Percentiles rank a stretch among this genome's conserved stretches.
Conservation (phyloP, 1,140 invertebrate genomes). For the Eulimnadia texana region DNA sequence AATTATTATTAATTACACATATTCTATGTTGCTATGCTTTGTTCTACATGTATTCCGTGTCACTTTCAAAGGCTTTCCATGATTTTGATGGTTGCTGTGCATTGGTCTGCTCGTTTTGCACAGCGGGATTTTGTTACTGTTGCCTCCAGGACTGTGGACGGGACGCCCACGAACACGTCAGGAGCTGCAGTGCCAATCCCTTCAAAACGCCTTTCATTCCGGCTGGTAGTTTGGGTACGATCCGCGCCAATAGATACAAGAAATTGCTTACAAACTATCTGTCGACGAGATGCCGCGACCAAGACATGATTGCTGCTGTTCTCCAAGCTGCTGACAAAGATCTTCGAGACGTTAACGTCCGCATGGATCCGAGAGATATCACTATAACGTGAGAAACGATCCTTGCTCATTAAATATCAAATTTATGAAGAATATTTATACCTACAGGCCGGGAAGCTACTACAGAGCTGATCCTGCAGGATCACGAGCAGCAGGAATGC, state of each 20-base stretch:
- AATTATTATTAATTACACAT: too few relatives aligned
- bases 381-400: background rate
- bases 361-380: background rate
- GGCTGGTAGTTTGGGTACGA: background rate
- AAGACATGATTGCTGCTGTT: background rate
- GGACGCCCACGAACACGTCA: background rate
- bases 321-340: background rate
- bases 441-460: background rate
- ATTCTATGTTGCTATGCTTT: too few relatives aligned
- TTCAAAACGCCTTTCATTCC: background rate
- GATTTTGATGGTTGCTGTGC: constrained; percentile 4
- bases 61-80: background rate
- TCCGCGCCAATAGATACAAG: background rate
- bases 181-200: background rate
- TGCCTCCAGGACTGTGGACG: background rate
- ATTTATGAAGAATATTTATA: background rate
- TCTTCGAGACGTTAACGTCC: background rate
- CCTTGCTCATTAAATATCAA: background rate
- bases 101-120: background rate
- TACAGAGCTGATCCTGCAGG: too few relatives aligned
- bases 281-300: background rate
- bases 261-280: background rate
- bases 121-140: background rate
- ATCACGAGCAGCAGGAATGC: too few relatives aligned
- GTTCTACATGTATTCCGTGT: too few relatives aligned